phyloP scores from a whole-genome alignment of 1,140 invertebrate species.

The Heliconius hewitsoni region DNA sequence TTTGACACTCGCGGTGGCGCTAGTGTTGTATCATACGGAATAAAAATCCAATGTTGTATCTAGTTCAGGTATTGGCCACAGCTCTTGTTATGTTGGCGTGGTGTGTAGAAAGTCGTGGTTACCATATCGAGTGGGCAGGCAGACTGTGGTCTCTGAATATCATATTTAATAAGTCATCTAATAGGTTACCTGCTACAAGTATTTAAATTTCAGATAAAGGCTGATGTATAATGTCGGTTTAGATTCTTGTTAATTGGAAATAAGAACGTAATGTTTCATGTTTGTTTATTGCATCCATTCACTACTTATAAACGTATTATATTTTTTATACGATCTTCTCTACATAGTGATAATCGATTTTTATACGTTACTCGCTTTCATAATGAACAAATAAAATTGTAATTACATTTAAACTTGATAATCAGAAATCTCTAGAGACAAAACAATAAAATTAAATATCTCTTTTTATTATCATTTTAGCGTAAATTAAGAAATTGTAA shows the following conservation, averaged over 20 bases:
- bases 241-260: conserved; percentile 18
- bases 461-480: conserved; percentile 13
- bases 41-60: conserved; percentile 13
- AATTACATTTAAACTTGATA: background rate
- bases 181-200: conserved; percentile 23
- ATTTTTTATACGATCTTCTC: background rate
- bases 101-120: conserved; percentile 58
- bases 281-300: background rate
- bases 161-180: conserved; percentile 57
- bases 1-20: conserved; percentile 44
- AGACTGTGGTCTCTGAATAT: conserved; percentile 54
- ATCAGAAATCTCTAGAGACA: background rate
- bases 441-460: background rate
- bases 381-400: conserved; percentile 1
- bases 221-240: background rate
- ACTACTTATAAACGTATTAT: background rate
- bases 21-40: conserved; percentile 26
- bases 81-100: conserved; percentile 49
- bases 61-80: conserved; percentile 33
- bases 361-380: background rate
- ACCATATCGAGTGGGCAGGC: conserved; percentile 57
- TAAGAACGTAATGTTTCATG: background rate
- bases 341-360: background rate
- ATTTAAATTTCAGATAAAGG: conserved; percentile 25
- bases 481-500: conserved; percentile 1